These are phyloP conservation scores for Agelas oroides DNA, from an alignment of 37 sponge, comb jelly and placozoan genomes.

Conservation along the genomic window DNA sequence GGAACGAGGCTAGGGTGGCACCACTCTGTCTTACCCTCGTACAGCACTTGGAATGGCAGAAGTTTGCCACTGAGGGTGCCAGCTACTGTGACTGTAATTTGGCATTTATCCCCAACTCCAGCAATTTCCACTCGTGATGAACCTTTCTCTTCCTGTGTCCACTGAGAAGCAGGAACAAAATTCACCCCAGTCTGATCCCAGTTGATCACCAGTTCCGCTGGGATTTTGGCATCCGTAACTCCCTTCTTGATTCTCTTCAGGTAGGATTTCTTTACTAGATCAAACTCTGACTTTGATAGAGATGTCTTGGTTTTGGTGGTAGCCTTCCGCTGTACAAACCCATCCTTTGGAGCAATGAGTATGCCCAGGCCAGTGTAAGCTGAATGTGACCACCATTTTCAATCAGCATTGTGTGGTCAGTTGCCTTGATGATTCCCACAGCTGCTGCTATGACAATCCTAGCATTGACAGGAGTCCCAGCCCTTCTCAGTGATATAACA, in stretches of 20 bases:
- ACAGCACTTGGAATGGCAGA: too few species aligned
- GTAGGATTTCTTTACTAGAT: conserved; percentile 14
- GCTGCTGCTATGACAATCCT: conserved; percentile 32
- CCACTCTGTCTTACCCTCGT: conserved; percentile 35
- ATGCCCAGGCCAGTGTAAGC: too few species aligned
- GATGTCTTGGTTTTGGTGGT: too few species aligned
- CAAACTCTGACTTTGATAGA: conserved; percentile 23
- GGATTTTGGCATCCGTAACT: conserved; percentile 3
- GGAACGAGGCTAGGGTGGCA: too few species aligned
- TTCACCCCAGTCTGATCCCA: too few species aligned
- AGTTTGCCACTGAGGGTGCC: too few species aligned
- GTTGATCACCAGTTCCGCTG: conserved; percentile 19
- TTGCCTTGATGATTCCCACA: conserved; percentile 38
- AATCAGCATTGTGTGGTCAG: conserved; percentile 33
- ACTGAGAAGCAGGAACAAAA: background rate
- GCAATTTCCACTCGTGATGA: conserved; percentile 8
- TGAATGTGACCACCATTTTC: conserved; percentile 36
- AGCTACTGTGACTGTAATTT: too few species aligned
- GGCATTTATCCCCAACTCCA: conserved; percentile 36
- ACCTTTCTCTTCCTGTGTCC: conserved; percentile 24
- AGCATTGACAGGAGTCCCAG: conserved; percentile 33
- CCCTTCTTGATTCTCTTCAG: conserved; percentile 10
- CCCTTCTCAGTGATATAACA: conserved; percentile 19
- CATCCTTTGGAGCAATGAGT: too few species aligned
- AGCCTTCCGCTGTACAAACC: too few species aligned